A percentile compares a stretch with the other conserved stretches of the same genome.
Conservation (phyloP, 2,888 invertebrate genomes). For the Steinernema hermaphroditum region DNA sequence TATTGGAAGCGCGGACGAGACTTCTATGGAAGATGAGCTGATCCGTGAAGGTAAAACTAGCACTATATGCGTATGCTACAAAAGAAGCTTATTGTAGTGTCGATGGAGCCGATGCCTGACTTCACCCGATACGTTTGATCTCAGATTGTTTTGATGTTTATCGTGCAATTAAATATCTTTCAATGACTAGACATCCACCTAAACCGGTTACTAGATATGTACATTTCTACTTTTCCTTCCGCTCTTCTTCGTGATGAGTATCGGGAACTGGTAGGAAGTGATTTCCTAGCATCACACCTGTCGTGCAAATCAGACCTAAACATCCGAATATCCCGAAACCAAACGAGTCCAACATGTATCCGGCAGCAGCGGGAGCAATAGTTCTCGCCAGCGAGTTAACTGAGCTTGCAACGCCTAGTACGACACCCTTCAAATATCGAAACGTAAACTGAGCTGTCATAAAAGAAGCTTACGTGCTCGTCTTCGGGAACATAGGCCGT, state of each 20-base stretch:
- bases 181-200: background rate
- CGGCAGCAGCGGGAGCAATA: slow-evolving; percentile 49
- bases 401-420: slow-evolving; percentile 52
- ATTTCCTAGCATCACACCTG: slow-evolving; percentile 24
- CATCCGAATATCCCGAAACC: slow-evolving; percentile 45
- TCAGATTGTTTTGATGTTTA: background rate
- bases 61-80: background rate
- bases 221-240: background rate
- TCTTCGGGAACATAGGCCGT: slow-evolving; percentile 50
- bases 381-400: slow-evolving; percentile 52
- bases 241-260: background rate
- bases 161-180: background rate
- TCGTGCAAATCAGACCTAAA: slow-evolving; percentile 39
- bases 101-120: slow-evolving; percentile 24
- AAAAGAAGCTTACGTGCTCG: slow-evolving; percentile 40
- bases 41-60: background rate
- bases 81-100: background rate
- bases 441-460: background rate
- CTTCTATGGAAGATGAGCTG: slow-evolving; percentile 17
- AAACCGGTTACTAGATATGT: background rate
- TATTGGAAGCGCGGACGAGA: slow-evolving; percentile 13
- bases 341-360: slow-evolving; percentile 45
- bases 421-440: slow-evolving; percentile 48
- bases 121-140: background rate
- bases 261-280: slow-evolving; percentile 15